Base-by-base conservation (phyloP, 2,888 invertebrate species). In the Toxonevra muliebris region DNA sequence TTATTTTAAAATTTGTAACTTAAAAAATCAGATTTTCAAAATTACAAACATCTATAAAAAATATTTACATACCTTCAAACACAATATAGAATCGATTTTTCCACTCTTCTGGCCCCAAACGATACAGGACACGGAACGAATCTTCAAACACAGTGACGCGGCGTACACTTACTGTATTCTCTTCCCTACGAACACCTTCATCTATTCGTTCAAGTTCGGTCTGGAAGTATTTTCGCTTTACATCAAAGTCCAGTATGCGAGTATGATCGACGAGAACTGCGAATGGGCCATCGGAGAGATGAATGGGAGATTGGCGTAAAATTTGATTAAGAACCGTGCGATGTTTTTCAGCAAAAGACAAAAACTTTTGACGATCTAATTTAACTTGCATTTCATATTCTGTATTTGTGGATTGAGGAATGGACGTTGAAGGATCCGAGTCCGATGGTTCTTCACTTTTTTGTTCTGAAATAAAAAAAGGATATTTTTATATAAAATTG, bases 11-110 rank as follows among this genome's bases (percentile, higher is more conserved):
- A n/a, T n/a, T n/a, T n/a, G n/a, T n/a, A n/a, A n/a, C n/a, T n/a
- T n/a, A n/a, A n/a, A n/a, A n/a, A n/a, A n/a, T n/a, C n/a, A n/a
- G n/a, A n/a, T n/a, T n/a, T n/a, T n/a, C n/a, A n/a, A n/a, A n/a
- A n/a, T n/a, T n/a, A n/a, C n/a, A n/a, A n/a, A n/a, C n/a, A n/a
- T n/a, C n/a, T 30, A 30, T 30, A 30, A 30, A 30, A 30, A 30
- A 30, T 30, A 30, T 30, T 30, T 30, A 20, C 30, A 74, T 85
- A 92, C 94, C 94, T 89, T 95, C 95, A 84, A 96, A 96, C 0
- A 95, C 94, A 78, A 96, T 95, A 82, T 95, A 95, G 84, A 96
- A 95, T 59, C 95, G 87, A 84, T 94, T 93, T 81, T 95, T 95
- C 96, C 96, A 96, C 81, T 96, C 95, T 78, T 93, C 93, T 0